Evolutionary conservation across 2,113 vertebrate genomes (phyloP), one percentile per base, ranked within the genome.

Genomic region (Coregonus clupeaformis): DNA sequence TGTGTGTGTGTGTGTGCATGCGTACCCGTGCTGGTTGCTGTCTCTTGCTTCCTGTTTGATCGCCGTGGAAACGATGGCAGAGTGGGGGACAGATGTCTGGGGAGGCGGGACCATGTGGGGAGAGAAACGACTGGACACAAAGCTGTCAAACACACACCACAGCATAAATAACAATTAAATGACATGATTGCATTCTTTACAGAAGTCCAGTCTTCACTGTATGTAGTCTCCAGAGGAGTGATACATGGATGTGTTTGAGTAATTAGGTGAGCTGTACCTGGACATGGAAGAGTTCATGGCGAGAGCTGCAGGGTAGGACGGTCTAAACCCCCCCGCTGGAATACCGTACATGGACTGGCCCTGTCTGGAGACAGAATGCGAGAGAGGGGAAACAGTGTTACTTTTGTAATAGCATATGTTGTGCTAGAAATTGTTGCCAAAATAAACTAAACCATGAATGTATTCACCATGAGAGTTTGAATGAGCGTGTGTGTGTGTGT

Each of bases 281-380:
- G 97, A 95, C 95, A 97, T 94, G 25, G 97, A 98, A n/a, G 96
- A 94, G 0, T 97, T 98, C 94, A 97, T 95, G 74, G 96, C 94
- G 0, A 98, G 93, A 20, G 97, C 94, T 0, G 97, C 95, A 0
- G 96, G 96, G 67, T 96, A 96, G 0, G 95, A 92, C 79, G 94
- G 94, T 7, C 95, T 89, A 87, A 98, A 97, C 6, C 97, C 95
- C 0, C 95, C 96, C 0, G 94, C 91, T 7, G 95, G 90, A 63
- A 98, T 92, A 49, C 96, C 94, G 84, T 99, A 98, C 91, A 98
- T 82, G 1, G 94, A 91, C 80, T 97, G 97, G 3, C 95, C 95
- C 79, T 95, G 96, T 89, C 97, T 99, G 66, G 12, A 66, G 63
- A 25, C 36, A 42, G 36, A 42, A 12, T 11, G 9, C 9, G 9